A percentile compares a stretch with the other conserved stretches of the same genome.
Conservation (phyloP, 2,888 invertebrate genomes). For the Tenthredo distinguenda region DNA sequence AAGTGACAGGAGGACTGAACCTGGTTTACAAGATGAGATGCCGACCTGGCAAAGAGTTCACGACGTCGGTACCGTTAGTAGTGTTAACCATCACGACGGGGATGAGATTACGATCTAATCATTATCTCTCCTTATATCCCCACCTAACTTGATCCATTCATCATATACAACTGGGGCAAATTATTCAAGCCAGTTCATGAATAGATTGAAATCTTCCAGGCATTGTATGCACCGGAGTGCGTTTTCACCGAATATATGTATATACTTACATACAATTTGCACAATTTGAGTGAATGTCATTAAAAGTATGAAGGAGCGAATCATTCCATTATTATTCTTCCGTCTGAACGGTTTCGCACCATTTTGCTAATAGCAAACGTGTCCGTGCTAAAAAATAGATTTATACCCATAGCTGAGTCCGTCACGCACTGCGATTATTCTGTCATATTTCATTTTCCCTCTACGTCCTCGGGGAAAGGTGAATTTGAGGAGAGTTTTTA, state of each 20-base stretch:
- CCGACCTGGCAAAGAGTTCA: conserved; percentile 40
- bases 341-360: not conserved
- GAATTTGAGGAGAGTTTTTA: not conserved
- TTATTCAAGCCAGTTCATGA: conserved; percentile 26
- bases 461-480: not conserved
- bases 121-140: conserved; percentile 12
- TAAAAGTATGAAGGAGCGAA: not conserved
- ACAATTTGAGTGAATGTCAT: not conserved
- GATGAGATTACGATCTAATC: conserved; percentile 44
- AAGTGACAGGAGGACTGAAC: conserved; percentile 5
- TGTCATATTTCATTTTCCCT: not conserved
- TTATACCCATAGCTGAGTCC: not conserved
- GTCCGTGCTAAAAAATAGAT: not conserved
- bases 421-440: not conserved
- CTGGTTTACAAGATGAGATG: not conserved
- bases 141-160: conserved; percentile 24
- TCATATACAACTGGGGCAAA: conserved; percentile 37
- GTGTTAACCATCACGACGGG: conserved; percentile 33
- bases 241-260: not conserved
- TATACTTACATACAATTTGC: not conserved
- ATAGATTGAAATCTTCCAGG: conserved; percentile 15
- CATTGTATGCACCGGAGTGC: conserved; percentile 23
- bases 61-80: conserved; percentile 27
- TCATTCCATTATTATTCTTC: not conserved
- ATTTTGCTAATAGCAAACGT: not conserved